Evolutionary conservation across 2,888 invertebrate genomes (phyloP).

Genomic region (Callimorpha dominula): DNA sequence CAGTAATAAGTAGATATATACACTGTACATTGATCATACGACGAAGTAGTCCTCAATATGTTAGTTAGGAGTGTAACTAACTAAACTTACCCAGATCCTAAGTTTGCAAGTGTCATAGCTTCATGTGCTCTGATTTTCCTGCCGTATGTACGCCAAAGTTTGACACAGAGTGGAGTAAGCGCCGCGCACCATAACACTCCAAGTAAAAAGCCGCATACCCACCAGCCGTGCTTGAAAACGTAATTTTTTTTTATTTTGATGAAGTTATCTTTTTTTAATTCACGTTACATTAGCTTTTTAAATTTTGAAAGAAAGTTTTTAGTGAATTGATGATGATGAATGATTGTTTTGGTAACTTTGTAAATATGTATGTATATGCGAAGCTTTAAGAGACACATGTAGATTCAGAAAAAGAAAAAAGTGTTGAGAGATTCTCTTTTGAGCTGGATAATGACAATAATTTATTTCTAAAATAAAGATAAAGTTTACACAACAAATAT

Average conservation of each 20-base stretch:
- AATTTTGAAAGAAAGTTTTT: too few species aligned
- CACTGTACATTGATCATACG: background rate
- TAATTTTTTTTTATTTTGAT: background rate
- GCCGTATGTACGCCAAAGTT: slow-evolving; percentile 81
- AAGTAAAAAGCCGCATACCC: slow-evolving; percentile 89
- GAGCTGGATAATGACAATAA: too few species aligned
- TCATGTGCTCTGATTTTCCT: slow-evolving; percentile 77
- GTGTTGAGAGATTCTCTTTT: too few species aligned
- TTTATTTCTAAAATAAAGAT: too few species aligned
- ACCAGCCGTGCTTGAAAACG: slow-evolving; percentile 88
- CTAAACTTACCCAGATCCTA: slow-evolving; percentile 62
- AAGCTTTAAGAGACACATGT: too few species aligned
- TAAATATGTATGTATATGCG: too few species aligned
- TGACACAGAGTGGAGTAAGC: slow-evolving; percentile 87
- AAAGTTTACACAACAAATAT: too few species aligned
- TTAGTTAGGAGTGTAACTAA: slow-evolving; percentile 6
- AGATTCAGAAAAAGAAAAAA: too few species aligned
- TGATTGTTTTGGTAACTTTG: too few species aligned
- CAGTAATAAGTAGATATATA: background rate
- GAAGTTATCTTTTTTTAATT: too few species aligned
- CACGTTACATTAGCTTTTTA: too few species aligned
- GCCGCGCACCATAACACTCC: slow-evolving; percentile 87
- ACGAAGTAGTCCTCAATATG: background rate
- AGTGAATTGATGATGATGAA: too few species aligned
- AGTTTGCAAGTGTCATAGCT: slow-evolving; percentile 68